phyloP scores from a whole-genome alignment of 2,113 vertebrate genomes.

The Mixornis gularis region DNA sequence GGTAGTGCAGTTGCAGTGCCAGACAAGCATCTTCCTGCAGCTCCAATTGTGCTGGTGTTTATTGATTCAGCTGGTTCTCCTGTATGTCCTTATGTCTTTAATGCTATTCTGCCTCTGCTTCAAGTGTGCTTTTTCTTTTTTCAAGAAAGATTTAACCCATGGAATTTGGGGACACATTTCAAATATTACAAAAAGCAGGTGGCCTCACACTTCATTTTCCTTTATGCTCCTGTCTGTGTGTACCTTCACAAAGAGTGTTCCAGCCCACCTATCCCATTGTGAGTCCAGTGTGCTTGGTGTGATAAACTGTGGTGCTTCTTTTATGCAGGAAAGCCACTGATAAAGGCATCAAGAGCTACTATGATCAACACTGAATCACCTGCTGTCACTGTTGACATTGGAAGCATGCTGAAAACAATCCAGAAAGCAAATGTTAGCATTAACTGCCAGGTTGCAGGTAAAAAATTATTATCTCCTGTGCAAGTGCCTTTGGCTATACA shows the following conservation, averaged over 20 bases:
- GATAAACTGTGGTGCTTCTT: constrained; percentile 14
- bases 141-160: not conserved
- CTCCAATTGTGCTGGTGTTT: not conserved
- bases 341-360: constrained; percentile 68
- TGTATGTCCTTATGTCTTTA: not conserved
- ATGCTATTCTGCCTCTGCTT: not conserved
- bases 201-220: not conserved
- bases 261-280: not conserved
- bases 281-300: not conserved
- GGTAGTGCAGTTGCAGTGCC: not conserved
- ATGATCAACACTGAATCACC: constrained; percentile 68
- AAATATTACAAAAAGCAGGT: not conserved
- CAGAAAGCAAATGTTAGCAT: constrained; percentile 73
- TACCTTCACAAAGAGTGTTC: not conserved
- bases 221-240: not conserved
- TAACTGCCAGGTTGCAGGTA: constrained; percentile 79
- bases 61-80: not conserved
- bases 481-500: not conserved
- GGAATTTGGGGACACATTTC: not conserved
- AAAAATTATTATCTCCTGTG: not conserved
- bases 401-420: constrained; percentile 72
- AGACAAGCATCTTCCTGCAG: not conserved
- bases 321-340: constrained; percentile 75
- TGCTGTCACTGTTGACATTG: constrained; percentile 67
- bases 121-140: not conserved